Conservation (phyloP, 2,797 vertebrate genomes). For the Pseudotriccus pelzelni region DNA sequence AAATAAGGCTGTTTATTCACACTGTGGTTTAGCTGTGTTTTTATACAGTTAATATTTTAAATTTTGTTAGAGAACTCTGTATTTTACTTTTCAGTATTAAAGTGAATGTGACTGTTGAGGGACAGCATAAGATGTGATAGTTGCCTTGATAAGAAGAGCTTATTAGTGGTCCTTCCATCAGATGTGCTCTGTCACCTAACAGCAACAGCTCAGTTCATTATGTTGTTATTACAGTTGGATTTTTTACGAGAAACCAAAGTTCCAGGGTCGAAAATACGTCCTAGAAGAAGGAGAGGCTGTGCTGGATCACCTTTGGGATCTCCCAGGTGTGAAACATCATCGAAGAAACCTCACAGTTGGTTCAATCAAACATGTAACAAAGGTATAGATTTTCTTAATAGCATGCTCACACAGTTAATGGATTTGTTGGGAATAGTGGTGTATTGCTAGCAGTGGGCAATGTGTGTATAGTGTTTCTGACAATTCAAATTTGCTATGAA, state of each 20-base stretch:
- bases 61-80: not conserved
- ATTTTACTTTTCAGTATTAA: not conserved
- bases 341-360: conserved; percentile 72
- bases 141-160: not conserved
- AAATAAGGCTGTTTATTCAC: not conserved
- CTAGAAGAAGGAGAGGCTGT: conserved; percentile 85
- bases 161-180: not conserved
- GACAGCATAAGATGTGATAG: not conserved
- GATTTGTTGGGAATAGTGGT: not conserved
- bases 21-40: not conserved
- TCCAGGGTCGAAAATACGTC: conserved; percentile 79
- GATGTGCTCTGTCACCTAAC: not conserved
- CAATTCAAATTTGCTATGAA: not conserved
- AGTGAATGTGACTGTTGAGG: not conserved
- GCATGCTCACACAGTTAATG: not conserved
- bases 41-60: not conserved
- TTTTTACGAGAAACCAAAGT: conserved; percentile 83
- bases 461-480: not conserved
- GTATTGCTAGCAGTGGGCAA: not conserved
- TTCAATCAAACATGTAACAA: conserved; percentile 81
- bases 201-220: not conserved
- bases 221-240: conserved; percentile 81
- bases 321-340: conserved; percentile 49
- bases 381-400: conserved; percentile 72
- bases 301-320: conserved; percentile 74